phyloP scores from a whole-genome alignment of 1,140 invertebrate genomes.

The Eumaeus atala region DNA sequence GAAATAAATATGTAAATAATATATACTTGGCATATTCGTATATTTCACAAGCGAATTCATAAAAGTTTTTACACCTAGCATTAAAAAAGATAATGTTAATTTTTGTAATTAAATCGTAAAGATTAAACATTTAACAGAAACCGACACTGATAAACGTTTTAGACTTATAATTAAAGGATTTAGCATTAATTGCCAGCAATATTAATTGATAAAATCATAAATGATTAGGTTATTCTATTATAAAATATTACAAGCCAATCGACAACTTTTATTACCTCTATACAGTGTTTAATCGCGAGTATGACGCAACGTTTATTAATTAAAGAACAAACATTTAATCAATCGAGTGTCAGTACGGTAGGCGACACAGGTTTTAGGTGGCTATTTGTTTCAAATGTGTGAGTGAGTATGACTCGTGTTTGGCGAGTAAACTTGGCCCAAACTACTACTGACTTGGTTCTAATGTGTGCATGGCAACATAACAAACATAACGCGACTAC shows the following conservation, averaged over 20 bases:
- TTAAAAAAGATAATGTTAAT: constrained; percentile 49
- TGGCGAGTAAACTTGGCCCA: neutral
- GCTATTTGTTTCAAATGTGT: constrained; percentile 7
- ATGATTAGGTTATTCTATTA: constrained; percentile 10
- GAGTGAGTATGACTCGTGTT: too few species aligned
- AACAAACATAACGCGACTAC: too few species aligned
- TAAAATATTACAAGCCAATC: constrained; percentile 30
- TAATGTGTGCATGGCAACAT: too few species aligned
- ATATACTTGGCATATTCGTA: too few species aligned
- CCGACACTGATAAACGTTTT: constrained; percentile 47
- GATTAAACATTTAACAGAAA: constrained; percentile 52
- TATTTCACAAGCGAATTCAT: constrained; percentile 11
- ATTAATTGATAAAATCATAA: constrained; percentile 58
- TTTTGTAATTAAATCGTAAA: constrained; percentile 67
- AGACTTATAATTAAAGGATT: constrained; percentile 69
- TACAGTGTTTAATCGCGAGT: constrained; percentile 8
- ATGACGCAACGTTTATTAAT: constrained; percentile 24
- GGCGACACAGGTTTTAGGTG: constrained; percentile 6
- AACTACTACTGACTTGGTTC: too few species aligned
- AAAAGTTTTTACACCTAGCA: constrained; percentile 47
- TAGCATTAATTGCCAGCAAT: constrained; percentile 61
- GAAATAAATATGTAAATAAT: too few species aligned
- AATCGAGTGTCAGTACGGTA: constrained; percentile 3
- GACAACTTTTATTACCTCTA: constrained; percentile 25
- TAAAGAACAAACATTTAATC: constrained; percentile 21